A percentile compares a stretch with the other conserved stretches of the same genome.
These are phyloP conservation scores for Allolobophora icterica DNA, from an alignment of 2,888 invertebrate genomes.

Conservation along the genomic window DNA sequence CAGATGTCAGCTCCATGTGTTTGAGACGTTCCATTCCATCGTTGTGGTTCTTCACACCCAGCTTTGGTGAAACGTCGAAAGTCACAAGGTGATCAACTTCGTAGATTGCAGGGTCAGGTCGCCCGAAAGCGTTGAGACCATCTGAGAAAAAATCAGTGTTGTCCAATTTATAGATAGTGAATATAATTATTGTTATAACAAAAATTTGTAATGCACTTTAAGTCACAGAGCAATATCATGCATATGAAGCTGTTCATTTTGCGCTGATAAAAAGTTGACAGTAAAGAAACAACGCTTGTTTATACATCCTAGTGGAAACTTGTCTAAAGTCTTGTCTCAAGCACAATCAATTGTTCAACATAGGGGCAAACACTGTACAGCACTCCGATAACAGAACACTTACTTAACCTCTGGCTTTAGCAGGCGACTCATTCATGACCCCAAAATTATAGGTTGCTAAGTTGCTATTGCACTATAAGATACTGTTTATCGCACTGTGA, in stretches of 20 bases:
- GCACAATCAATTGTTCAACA: too few relatives aligned
- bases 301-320: not conserved
- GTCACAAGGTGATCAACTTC: constrained; percentile 35
- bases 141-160: not conserved
- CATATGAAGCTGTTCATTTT: not conserved
- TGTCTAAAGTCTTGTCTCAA: not conserved
- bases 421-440: too few relatives aligned
- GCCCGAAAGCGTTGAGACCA: not conserved
- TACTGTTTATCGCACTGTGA: too few relatives aligned
- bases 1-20: constrained; percentile 33
- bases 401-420: too few relatives aligned
- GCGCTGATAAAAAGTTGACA: not conserved
- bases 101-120: constrained; percentile 32
- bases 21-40: constrained; percentile 33
- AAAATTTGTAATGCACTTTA: too few relatives aligned
- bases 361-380: too few relatives aligned
- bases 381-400: too few relatives aligned
- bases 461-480: too few relatives aligned
- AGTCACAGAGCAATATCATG: not conserved
- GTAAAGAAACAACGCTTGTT: not conserved
- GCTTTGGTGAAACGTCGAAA: constrained; percentile 22
- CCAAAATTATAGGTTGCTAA: too few relatives aligned
- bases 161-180: not conserved
- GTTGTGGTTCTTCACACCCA: constrained; percentile 27
- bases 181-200: not conserved